Percentiles rank a stretch among this genome's conserved stretches.
phyloP scores from a whole-genome alignment of 2,888 invertebrate genomes.

The Helicoverpa assulta region DNA sequence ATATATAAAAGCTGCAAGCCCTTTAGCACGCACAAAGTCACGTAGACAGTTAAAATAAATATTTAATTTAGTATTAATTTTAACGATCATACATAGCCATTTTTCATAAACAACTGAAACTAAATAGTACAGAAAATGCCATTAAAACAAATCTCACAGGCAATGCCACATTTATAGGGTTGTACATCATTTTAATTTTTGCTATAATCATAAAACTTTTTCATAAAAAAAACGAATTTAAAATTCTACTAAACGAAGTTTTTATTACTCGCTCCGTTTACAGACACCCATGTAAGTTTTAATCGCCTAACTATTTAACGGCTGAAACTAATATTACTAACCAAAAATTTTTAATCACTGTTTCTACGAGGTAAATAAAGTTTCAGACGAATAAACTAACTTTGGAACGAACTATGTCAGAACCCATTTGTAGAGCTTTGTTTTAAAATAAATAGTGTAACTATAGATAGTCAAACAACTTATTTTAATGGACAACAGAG shows the following conservation, averaged over 20 bases:
- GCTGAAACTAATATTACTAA: constrained; percentile 46
- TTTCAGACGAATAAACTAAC: constrained; percentile 29
- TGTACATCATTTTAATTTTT: constrained; percentile 39
- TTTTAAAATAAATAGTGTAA: constrained; percentile 21
- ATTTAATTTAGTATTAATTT: constrained; percentile 1
- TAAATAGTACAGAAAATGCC: constrained; percentile 8
- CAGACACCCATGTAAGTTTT: constrained; percentile 43
- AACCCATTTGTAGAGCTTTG: constrained; percentile 12
- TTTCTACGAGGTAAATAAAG: constrained; percentile 26
- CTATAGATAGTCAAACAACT: not conserved
- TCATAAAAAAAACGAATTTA: constrained; percentile 29
- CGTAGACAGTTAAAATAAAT: constrained; percentile 27
- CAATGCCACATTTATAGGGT: constrained; percentile 22
- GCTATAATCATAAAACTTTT: constrained; percentile 29
- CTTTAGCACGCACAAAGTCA: constrained; percentile 12
- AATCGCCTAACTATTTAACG: constrained; percentile 51
- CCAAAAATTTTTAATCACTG: constrained; percentile 41
- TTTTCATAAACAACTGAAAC: not conserved
- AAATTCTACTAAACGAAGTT: constrained; percentile 52
- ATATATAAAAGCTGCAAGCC: constrained; percentile 10
- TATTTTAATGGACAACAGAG: constrained; percentile 2
- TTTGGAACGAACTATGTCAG: constrained; percentile 5
- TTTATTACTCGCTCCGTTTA: constrained; percentile 31
- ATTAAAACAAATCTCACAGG: constrained; percentile 10
- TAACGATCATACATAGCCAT: not conserved